Evolutionary conservation across 2,113 vertebrate species (phyloP), one percentile per base, ranked within the genome.

Genomic region (Acanthochromis polyacanthus): DNA sequence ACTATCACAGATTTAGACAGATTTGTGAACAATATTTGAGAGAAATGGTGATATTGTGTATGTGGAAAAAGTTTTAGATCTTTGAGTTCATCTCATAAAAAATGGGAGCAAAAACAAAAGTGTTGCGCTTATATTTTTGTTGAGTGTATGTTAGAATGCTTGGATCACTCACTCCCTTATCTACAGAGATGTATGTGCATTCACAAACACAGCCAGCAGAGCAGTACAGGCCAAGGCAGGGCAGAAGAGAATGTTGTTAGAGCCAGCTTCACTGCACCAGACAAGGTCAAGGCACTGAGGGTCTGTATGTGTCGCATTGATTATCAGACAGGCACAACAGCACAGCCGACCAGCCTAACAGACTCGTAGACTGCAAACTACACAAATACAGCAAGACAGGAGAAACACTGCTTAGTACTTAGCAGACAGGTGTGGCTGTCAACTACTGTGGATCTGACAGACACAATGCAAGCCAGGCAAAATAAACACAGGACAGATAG

Each of bases 391-490:
- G 55, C 61, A 30, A 61, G 85, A 90, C 80, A 81, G 78, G 59
- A 71, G 76, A 64, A 83, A 83, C 61, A 19, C 62, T 71, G 78
- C 78, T 75, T 67, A 28, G 82, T 84, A 64, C 73, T 87, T 84
- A 71, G 78, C 60, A 76, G 85, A 91, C 88, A 91, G 90, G 82
- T 91, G 83, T 81, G 81, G 78, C 80, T 90, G 90, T 90, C 88
- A 83, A 73, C 67, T 30, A 71, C 57, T 58, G 43, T 68, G 65
- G 77, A 51, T 70, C 82, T 85, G 80, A 76, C 81, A 83, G 82
- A 84, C 80, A 83, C 71, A 43, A 68, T 85, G 71, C 82, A 76
- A 83, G 80, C 61, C 48, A 65, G 68, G 64, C 80, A 87, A 83
- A 65, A 66, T 32, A 45, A 74, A 76, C 74, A 71, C 6, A 38